Evolutionary conservation across 2,797 vertebrate species (phyloP).

Genomic region (Acestrorhynchus altus): DNA sequence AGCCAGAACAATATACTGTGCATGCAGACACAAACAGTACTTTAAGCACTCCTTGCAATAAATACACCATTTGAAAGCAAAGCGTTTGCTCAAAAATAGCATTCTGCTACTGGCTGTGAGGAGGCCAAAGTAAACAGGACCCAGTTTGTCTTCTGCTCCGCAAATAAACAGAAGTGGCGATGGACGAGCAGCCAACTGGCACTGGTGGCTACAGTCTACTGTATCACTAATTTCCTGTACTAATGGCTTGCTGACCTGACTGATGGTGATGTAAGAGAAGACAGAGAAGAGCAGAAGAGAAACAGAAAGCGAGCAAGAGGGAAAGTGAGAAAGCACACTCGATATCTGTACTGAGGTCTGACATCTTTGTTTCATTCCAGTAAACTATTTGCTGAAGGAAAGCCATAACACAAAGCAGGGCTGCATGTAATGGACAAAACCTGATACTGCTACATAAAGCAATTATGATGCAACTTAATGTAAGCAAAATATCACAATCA

Average conservation of each 20-base stretch:
- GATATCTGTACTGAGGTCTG: constrained; percentile 32
- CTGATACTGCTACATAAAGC: background rate
- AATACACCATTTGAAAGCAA: constrained; percentile 2
- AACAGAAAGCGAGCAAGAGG: constrained; percentile 4
- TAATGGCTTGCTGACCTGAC: constrained; percentile 31
- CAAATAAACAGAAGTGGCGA: constrained; percentile 3
- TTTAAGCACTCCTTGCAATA: background rate
- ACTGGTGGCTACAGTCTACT: constrained; percentile 6
- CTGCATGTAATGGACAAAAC: background rate
- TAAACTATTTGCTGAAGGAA: constrained; percentile 62
- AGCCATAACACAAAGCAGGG: constrained; percentile 50
- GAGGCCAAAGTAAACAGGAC: background rate
- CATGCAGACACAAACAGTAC: background rate
- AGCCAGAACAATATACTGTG: background rate
- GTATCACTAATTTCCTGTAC: constrained; percentile 7
- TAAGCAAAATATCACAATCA: background rate
- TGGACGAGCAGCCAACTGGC: constrained; percentile 3
- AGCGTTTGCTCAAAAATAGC: background rate
- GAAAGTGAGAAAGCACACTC: background rate
- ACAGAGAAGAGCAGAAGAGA: background rate
- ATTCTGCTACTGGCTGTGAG: background rate
- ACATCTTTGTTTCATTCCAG: constrained; percentile 64
- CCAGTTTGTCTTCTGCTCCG: constrained; percentile 1
- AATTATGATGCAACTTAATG: background rate
- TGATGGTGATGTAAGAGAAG: constrained; percentile 37